A percentile compares a stretch with the other conserved stretches of the same genome.
These are phyloP conservation scores for Pantherophis vulpinus DNA, from an alignment of 2,797 vertebrate species.

Conservation along the genomic window DNA sequence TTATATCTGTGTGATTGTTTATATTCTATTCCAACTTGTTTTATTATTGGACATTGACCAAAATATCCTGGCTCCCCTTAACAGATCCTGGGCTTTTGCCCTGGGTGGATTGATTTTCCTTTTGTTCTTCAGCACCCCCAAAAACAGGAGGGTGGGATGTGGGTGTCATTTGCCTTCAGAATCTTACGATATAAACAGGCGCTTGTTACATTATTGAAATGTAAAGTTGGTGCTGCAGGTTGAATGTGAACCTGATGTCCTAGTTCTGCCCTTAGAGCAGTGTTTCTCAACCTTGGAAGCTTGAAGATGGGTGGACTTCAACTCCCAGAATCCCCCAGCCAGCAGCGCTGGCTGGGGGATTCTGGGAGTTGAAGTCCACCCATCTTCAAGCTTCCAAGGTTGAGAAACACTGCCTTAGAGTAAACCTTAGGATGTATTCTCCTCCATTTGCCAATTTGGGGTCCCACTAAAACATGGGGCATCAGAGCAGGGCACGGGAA, in stretches of 20 bases:
- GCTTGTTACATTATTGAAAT: background rate
- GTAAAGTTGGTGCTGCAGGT: background rate
- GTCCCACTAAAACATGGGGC: background rate
- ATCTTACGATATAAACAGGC: background rate
- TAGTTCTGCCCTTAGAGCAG: background rate
- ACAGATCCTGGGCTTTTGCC: background rate
- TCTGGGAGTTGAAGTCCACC: too few species aligned
- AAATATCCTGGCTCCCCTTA: background rate
- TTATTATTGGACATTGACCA: background rate
- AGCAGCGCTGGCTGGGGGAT: too few species aligned
- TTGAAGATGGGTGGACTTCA: too few species aligned
- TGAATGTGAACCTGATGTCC: background rate
- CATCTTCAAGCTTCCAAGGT: too few species aligned
- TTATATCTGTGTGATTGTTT: background rate
- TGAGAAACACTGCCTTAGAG: too few species aligned
- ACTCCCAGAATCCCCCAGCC: too few species aligned
- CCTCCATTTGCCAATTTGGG: background rate
- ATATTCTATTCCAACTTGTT: background rate
- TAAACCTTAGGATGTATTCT: background rate
- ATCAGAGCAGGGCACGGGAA: background rate
- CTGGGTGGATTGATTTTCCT: background rate
- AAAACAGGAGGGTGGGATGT: background rate
- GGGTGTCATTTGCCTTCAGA: background rate
- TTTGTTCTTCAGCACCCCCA: background rate
- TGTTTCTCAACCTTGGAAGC: too few species aligned